Percentiles rank a stretch among this genome's conserved stretches.
These are phyloP conservation scores for Lepidurus packardi DNA, from an alignment of 1,140 invertebrate species.

Conservation along the genomic window DNA sequence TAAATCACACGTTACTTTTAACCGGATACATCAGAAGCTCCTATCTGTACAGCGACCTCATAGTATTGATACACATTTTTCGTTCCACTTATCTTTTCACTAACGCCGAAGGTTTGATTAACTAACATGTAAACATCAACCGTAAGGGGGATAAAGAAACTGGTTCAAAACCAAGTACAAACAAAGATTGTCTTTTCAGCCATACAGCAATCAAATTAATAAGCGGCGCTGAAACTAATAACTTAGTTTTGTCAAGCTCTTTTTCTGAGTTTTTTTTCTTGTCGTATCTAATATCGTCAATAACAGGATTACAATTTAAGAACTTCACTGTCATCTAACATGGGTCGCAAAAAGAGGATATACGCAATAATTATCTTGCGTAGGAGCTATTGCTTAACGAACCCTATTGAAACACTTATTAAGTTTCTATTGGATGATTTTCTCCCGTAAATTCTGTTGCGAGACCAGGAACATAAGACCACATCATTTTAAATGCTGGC, in stretches of 20 bases:
- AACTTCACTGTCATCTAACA: background rate
- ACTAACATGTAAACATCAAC: background rate
- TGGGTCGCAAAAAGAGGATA: background rate
- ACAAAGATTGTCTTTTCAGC: constrained; percentile 10
- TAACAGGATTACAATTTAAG: background rate
- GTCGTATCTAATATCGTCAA: background rate
- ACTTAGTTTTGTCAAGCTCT: background rate
- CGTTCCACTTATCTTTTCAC: background rate
- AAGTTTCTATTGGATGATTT: background rate
- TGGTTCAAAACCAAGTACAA: constrained; percentile 21
- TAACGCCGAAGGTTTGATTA: background rate
- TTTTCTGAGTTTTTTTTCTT: background rate
- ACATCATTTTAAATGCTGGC: constrained; percentile 6
- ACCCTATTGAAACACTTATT: background rate
- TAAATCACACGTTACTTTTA: constrained; percentile 18
- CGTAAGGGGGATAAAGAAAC: background rate
- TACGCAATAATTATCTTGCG: constrained; percentile 13
- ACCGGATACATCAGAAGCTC: constrained; percentile 13
- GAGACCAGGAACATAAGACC: constrained; percentile 10
- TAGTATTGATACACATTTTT: constrained; percentile 8
- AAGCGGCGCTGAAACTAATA: background rate
- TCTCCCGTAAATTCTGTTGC: background rate
- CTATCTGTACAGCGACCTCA: constrained; percentile 9
- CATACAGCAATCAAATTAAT: background rate
- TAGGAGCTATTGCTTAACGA: background rate